These are phyloP conservation scores for Caenorhabditis auriculariae DNA, from an alignment of 2,888 invertebrate genomes.

Conservation along the genomic window DNA sequence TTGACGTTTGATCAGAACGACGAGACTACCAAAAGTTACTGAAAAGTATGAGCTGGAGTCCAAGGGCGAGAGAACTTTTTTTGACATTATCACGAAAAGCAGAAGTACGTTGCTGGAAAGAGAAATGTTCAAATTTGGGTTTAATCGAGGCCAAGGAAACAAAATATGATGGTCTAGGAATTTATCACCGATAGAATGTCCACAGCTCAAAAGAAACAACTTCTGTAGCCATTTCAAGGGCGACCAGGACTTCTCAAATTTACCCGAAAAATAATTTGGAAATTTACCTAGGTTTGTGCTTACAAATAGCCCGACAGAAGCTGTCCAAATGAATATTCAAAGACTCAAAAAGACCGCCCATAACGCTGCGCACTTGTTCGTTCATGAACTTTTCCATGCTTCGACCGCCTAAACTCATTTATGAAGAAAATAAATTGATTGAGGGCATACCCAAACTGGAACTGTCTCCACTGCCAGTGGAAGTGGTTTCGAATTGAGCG, in stretches of 20 bases:
- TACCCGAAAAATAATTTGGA: neutral
- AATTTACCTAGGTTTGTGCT: constrained; percentile 30
- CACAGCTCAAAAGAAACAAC: too few relatives aligned
- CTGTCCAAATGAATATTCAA: constrained; percentile 83
- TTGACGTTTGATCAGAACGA: constrained; percentile 84
- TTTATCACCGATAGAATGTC: too few relatives aligned
- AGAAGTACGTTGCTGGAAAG: constrained; percentile 84
- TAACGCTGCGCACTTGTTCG: constrained; percentile 71
- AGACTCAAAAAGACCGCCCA: constrained; percentile 84
- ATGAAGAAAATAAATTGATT: neutral
- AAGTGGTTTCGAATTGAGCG: constrained; percentile 48
- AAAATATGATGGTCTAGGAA: too few relatives aligned
- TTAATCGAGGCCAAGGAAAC: too few relatives aligned
- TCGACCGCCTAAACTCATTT: constrained; percentile 24
- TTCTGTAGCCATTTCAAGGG: too few relatives aligned
- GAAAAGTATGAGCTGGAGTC: constrained; percentile 83
- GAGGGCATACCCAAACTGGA: constrained; percentile 27
- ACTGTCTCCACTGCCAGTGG: constrained; percentile 47
- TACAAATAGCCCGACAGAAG: constrained; percentile 80
- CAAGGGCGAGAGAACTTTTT: constrained; percentile 76
- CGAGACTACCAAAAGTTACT: constrained; percentile 78
- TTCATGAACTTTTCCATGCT: constrained; percentile 63
- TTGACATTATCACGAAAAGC: constrained; percentile 84
- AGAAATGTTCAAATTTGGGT: too few relatives aligned
- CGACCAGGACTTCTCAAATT: too few relatives aligned